Percentiles rank a stretch among this genome's conserved stretches.
Evolutionary conservation across 2,797 vertebrate species (phyloP).

Genomic region (Argyrosomus regius): DNA sequence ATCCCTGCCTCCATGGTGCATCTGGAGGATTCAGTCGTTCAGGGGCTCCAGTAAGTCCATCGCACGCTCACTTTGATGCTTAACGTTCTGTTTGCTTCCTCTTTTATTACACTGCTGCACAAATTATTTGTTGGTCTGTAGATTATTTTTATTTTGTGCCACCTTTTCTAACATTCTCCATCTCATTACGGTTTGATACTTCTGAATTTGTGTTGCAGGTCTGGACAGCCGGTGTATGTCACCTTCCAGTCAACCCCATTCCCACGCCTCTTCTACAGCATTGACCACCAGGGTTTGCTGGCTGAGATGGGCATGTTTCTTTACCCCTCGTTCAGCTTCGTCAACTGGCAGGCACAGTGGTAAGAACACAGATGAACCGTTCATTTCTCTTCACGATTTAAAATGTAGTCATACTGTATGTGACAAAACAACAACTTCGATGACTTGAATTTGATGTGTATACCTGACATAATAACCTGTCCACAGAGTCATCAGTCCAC

Average conservation of each 20-base stretch:
- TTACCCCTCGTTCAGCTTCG: conserved; percentile 85
- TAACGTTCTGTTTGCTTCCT: background rate
- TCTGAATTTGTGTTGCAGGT: conserved; percentile 58
- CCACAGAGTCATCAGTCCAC: too few species aligned
- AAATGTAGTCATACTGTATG: too few species aligned
- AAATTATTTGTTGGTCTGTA: background rate
- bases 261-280: conserved; percentile 81
- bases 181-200: too few species aligned
- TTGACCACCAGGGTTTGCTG: conserved; percentile 84
- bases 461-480: too few species aligned
- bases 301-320: conserved; percentile 86
- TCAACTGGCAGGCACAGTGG: conserved; percentile 89
- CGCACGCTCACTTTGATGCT: background rate
- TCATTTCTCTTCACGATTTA: too few species aligned
- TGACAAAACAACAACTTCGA: too few species aligned
- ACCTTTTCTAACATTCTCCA: too few species aligned
- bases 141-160: too few species aligned
- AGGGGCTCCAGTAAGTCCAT: conserved; percentile 73
- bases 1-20: conserved; percentile 87
- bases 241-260: conserved; percentile 85
- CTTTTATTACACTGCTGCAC: too few species aligned
- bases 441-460: too few species aligned
- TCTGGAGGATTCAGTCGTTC: conserved; percentile 66
- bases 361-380: conserved; percentile 44
- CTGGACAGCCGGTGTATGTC: conserved; percentile 73